Evolutionary conservation across 2,113 vertebrate species (phyloP).

Genomic region (Prietella phreatophila): DNA sequence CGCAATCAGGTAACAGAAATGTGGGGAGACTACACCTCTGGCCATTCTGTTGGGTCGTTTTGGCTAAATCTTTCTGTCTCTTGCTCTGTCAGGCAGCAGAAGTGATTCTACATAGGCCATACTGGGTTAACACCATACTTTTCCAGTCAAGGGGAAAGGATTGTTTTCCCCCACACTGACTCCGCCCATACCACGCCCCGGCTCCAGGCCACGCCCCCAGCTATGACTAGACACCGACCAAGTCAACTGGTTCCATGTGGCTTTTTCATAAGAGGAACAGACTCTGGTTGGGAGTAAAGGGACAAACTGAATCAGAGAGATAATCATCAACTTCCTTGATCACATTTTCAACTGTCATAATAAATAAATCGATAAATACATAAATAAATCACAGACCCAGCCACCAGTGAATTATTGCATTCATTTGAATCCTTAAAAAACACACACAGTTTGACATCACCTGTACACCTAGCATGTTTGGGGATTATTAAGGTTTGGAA

Average conservation of each 20-base stretch:
- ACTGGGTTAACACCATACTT: too few species aligned
- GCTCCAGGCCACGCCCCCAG: too few species aligned
- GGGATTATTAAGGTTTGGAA: background rate
- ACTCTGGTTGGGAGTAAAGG: background rate
- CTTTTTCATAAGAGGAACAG: background rate
- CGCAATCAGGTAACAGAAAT: too few species aligned
- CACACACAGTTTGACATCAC: background rate
- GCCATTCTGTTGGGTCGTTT: too few species aligned
- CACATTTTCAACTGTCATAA: background rate
- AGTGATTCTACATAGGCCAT: too few species aligned
- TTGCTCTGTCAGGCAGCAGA: too few species aligned
- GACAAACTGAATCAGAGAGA: background rate
- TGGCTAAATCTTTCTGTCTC: too few species aligned
- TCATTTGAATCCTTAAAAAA: background rate
- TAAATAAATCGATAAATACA: background rate
- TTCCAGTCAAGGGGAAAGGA: too few species aligned
- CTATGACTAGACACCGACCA: too few species aligned
- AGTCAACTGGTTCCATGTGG: background rate
- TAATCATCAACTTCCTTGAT: background rate
- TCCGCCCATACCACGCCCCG: too few species aligned
- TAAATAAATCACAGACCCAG: background rate
- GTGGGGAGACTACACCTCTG: too few species aligned
- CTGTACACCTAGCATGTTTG: background rate
- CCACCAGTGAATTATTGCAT: background rate
- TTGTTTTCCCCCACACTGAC: too few species aligned